phyloP scores from a whole-genome alignment of 1,140 invertebrate species.

The Batillaria attramentaria region DNA sequence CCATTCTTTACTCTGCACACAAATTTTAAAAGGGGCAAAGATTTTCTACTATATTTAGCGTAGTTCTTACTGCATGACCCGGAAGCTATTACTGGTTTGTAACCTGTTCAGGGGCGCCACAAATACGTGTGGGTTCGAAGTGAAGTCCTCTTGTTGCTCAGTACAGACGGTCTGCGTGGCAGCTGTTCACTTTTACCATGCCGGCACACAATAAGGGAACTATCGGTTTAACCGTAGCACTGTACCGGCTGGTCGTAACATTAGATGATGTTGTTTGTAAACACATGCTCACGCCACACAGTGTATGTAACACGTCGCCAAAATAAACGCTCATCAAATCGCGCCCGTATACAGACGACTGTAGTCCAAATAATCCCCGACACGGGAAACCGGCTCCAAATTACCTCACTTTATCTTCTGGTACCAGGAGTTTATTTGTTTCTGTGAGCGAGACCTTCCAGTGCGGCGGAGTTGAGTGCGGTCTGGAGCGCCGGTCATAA shows the following conservation, averaged over 20 bases:
- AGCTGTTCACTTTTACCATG: no score
- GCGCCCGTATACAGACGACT: not conserved
- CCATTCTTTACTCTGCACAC: no score
- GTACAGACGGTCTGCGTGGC: no score
- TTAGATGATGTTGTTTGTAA: conserved; percentile 14
- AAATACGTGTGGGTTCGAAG: no score
- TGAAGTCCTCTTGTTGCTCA: no score
- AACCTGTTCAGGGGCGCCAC: no score
- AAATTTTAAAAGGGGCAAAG: no score
- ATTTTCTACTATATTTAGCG: no score
- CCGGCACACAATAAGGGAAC: no score
- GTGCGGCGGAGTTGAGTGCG: not conserved
- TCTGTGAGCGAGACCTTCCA: not conserved
- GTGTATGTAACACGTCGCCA: not conserved
- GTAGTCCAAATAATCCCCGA: not conserved
- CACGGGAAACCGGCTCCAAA: not conserved
- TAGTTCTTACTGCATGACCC: no score
- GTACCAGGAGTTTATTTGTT: conserved; percentile 9
- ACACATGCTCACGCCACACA: conserved; percentile 5
- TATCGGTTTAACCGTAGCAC: not conserved
- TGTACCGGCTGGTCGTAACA: not conserved
- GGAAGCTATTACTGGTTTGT: no score
- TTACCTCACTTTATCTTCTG: conserved; percentile 15
- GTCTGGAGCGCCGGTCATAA: not conserved
- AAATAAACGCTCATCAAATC: not conserved